Conservation (phyloP, 2,113 vertebrate species). For the Larimichthys polyactis region DNA sequence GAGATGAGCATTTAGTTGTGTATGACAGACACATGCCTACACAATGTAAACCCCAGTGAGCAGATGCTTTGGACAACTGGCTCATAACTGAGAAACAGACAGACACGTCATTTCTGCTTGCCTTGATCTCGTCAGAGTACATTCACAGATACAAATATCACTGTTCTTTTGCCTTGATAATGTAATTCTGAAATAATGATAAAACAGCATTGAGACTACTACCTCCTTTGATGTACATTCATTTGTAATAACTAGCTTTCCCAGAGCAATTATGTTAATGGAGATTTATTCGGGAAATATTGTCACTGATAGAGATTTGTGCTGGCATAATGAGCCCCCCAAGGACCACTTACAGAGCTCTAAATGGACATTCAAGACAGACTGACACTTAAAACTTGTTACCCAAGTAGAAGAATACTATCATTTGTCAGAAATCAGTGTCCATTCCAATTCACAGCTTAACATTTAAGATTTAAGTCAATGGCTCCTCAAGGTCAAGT, state of each 20-base stretch:
- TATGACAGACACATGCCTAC: conserved; percentile 15
- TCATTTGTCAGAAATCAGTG: conserved; percentile 38
- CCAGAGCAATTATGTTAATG: conserved; percentile 53
- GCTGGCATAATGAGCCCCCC: conserved; percentile 63
- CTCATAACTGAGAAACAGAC: conserved; percentile 22
- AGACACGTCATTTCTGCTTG: conserved; percentile 17
- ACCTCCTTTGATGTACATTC: conserved; percentile 39
- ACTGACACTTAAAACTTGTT: conserved; percentile 59
- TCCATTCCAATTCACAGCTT: background rate
- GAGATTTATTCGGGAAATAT: conserved; percentile 67
- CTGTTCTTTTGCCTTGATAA: conserved; percentile 9
- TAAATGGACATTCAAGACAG: conserved; percentile 64
- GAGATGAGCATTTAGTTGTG: conserved; percentile 35
- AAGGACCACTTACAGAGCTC: conserved; percentile 49
- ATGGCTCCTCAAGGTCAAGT: conserved; percentile 42
- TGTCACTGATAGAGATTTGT: conserved; percentile 63
- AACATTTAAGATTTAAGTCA: conserved; percentile 22
- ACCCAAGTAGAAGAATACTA: conserved; percentile 28
- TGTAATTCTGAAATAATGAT: conserved; percentile 38
- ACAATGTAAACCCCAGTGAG: conserved; percentile 32
- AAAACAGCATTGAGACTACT: conserved; percentile 26
- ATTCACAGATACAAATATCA: conserved; percentile 42
- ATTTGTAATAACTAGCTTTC: conserved; percentile 48
- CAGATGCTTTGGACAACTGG: conserved; percentile 35
- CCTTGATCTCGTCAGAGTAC: conserved; percentile 30